phyloP scores from a whole-genome alignment of 2,888 invertebrate species.

The Phrixothrix hirtus region DNA sequence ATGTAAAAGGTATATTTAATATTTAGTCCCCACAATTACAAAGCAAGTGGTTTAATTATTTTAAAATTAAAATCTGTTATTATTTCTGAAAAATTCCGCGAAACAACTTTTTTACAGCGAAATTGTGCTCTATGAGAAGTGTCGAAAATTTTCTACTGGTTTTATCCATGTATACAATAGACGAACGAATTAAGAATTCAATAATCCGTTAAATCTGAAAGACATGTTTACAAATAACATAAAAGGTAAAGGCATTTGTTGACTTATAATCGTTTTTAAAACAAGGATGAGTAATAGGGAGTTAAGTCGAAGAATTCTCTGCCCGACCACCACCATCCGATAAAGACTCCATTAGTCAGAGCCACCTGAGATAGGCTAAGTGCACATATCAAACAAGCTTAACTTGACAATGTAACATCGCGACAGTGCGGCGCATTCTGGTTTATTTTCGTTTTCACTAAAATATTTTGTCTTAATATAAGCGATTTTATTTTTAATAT shows the following conservation, averaged over 20 bases:
- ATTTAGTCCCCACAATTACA: too few species aligned
- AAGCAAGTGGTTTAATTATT: too few species aligned
- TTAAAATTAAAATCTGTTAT: too few species aligned
- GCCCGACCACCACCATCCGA: constrained; percentile 43
- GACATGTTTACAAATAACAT: constrained; percentile 20
- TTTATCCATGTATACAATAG: too few species aligned
- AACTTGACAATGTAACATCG: constrained; percentile 41
- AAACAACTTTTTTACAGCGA: too few species aligned
- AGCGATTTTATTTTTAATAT: constrained; percentile 1
- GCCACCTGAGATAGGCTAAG: constrained; percentile 51
- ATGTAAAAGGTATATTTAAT: neutral
- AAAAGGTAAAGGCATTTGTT: constrained; percentile 11
- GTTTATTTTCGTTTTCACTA: constrained; percentile 31
- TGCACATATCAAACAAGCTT: constrained; percentile 50
- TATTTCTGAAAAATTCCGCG: too few species aligned
- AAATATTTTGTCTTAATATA: neutral
- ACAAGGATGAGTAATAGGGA: constrained; percentile 44
- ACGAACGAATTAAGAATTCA: constrained; percentile 25
- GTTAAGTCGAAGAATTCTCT: constrained; percentile 41
- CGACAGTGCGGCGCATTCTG: constrained; percentile 43
- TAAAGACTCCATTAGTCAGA: constrained; percentile 54
- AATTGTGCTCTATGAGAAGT: too few species aligned
- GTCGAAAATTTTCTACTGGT: too few species aligned
- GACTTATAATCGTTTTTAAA: constrained; percentile 33
- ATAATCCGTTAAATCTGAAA: constrained; percentile 25